A percentile compares a stretch with the other conserved stretches of the same genome.
phyloP scores from a whole-genome alignment of 2,113 vertebrate species.

The Azemiops feae region DNA sequence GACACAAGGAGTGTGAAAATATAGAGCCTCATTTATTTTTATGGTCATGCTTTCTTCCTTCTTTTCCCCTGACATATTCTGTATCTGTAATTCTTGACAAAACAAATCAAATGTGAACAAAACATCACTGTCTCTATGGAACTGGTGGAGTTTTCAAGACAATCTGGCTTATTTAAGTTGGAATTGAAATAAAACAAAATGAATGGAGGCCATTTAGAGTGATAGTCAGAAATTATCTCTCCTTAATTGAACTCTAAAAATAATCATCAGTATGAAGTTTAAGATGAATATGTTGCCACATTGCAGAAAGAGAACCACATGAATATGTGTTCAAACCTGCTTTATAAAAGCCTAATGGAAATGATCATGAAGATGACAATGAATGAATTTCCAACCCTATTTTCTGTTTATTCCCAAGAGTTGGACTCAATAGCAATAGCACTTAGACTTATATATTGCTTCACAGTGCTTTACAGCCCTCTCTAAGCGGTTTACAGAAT shows the following conservation, averaged over 20 bases:
- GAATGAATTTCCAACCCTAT: not conserved
- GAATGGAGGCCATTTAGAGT: not conserved
- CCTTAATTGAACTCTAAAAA: not conserved
- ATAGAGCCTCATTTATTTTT: not conserved
- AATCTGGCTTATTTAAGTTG: not conserved
- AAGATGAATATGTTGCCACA: not conserved
- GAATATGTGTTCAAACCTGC: not conserved
- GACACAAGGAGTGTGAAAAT: constrained; percentile 11
- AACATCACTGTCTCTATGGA: constrained; percentile 7
- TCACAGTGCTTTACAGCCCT: too few species aligned
- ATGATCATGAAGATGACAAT: not conserved
- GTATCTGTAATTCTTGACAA: not conserved
- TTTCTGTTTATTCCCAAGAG: not conserved
- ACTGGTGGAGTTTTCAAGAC: not conserved
- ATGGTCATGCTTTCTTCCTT: not conserved
- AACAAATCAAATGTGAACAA: constrained; percentile 36
- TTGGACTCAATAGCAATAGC: not conserved
- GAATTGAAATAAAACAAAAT: constrained; percentile 5
- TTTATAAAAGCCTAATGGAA: not conserved
- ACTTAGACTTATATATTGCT: too few species aligned
- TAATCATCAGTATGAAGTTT: not conserved
- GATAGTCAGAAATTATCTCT: not conserved
- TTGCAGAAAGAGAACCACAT: not conserved
- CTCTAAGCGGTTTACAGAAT: too few species aligned
- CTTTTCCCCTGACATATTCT: not conserved